Evolutionary conservation across 2,797 vertebrate species (phyloP).

Genomic region (Ctenopoma multispine): DNA sequence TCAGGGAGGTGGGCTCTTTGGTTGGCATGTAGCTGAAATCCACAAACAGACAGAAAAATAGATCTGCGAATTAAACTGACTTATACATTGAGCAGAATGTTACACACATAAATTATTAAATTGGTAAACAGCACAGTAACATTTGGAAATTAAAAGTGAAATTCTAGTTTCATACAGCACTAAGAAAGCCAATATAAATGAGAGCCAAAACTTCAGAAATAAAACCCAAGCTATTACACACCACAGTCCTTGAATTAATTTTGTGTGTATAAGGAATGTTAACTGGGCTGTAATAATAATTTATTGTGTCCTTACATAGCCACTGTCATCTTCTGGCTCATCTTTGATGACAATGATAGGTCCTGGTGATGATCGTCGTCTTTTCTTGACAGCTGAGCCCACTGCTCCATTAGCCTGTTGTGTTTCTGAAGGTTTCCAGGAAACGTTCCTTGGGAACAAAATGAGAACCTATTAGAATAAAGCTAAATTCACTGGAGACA

Average conservation of each 20-base stretch:
- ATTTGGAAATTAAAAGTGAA: not conserved
- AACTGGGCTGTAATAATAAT: slow-evolving; percentile 5
- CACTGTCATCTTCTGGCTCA: slow-evolving; percentile 70
- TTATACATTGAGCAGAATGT: not conserved
- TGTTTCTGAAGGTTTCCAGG: slow-evolving; percentile 65
- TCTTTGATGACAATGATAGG: slow-evolving; percentile 77
- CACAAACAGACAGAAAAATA: slow-evolving; percentile 12
- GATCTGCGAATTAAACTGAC: not conserved
- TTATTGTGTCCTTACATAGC: slow-evolving; percentile 61
- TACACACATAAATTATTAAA: not conserved
- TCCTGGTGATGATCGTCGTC: slow-evolving; percentile 64
- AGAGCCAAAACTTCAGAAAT: not conserved
- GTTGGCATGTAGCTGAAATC: slow-evolving; percentile 54
- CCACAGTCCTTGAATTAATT: not conserved
- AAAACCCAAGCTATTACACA: not conserved
- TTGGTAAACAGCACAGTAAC: not conserved
- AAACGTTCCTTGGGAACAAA: slow-evolving; percentile 52
- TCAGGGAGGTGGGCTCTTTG: slow-evolving; percentile 72
- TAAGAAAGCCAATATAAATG: not conserved
- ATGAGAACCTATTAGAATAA: slow-evolving; percentile 28
- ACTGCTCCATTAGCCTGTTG: slow-evolving; percentile 37
- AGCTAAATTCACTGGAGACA: slow-evolving; percentile 24
- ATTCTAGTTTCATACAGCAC: not conserved
- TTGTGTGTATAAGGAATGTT: not conserved
- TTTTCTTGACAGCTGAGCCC: slow-evolving; percentile 62